Evolutionary conservation across 2,113 vertebrate genomes (phyloP), one percentile per base, ranked within the genome.

Genomic region (Ondatra zibethicus): DNA sequence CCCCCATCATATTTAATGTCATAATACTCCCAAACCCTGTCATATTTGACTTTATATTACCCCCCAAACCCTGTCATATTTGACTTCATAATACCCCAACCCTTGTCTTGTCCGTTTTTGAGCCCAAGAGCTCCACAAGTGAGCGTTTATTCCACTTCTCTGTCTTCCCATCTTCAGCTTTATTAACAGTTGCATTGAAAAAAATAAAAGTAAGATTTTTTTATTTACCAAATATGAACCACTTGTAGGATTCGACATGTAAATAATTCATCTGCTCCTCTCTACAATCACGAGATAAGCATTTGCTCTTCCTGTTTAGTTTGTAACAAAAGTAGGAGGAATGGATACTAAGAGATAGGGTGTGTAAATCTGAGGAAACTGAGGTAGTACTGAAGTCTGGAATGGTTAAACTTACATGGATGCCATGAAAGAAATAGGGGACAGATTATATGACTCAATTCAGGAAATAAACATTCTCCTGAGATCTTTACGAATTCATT

Each of bases 241-340:
- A 58, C 66, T 47, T 39, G 7, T 55, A 25, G 39, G 50, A 21
- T 90, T 84, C 33, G 23, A 63, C 13, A 58, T 36, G 4, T 55
- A 66, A 61, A 27, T 76, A 73, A 88, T 50, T 66, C 11, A 29
- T 63, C 36, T 68, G 61, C 77, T 68, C 13, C n/a, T 94, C 52
- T 70, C n/a, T 42, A 87, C 47, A 86, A 52, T 23, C 84, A 33
- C 29, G 36, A 21, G 14, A 94, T 17, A 93, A 3, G 63, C 10
- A 84, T 14, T 76, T 42, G 91, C 5, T 95, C 33, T 65, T 72
- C 78, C 21, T 80, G 13, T 65, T 70, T n/a, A 50, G 50, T 75
- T 95, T 65, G 55, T 80, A 89, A 93, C 19, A 80, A 52, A 95
- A 96, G 39, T 61, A n/a, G 36, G 3, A 39, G 68, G 17, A 84